phyloP scores from a whole-genome alignment of 2,888 invertebrate genomes.

The Drosophila histrio region DNA sequence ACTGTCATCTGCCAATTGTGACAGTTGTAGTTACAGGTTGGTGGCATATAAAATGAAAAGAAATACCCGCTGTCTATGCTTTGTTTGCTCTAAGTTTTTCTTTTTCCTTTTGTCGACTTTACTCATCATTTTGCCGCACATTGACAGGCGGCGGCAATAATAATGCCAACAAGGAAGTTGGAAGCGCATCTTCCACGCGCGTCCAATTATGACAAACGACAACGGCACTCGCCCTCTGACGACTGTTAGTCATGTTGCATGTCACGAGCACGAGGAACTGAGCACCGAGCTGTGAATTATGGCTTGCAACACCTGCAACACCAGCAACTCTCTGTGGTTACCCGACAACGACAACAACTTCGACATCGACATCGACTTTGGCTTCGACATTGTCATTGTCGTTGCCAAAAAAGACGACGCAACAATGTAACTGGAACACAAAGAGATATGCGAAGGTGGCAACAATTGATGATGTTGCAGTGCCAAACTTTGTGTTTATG shows the following conservation, averaged over 20 bases:
- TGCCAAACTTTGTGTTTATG: slow-evolving; percentile 36
- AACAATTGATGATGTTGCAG: background rate
- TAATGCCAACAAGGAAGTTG: slow-evolving; percentile 70
- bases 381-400: slow-evolving; percentile 62
- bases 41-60: slow-evolving; percentile 24
- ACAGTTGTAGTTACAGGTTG: slow-evolving; percentile 3
- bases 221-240: slow-evolving; percentile 10
- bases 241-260: slow-evolving; percentile 41
- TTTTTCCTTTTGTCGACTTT: slow-evolving; percentile 29
- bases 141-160: slow-evolving; percentile 52
- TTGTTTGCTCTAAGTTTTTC: slow-evolving; percentile 43
- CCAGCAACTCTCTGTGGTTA: slow-evolving; percentile 39
- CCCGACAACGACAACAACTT: background rate
- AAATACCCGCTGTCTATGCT: slow-evolving; percentile 16
- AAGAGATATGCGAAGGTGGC: background rate
- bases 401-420: slow-evolving; percentile 39
- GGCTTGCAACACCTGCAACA: slow-evolving; percentile 70
- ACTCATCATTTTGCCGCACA: slow-evolving; percentile 52
- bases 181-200: slow-evolving; percentile 70
- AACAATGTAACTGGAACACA: slow-evolving; percentile 46
- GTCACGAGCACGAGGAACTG: slow-evolving; percentile 56
- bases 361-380: slow-evolving; percentile 8
- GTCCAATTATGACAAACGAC: slow-evolving; percentile 72
- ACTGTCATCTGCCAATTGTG: background rate
- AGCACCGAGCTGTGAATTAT: slow-evolving; percentile 49